Evolutionary conservation across 2,797 vertebrate species (phyloP).

Genomic region (Ceryle rudis): DNA sequence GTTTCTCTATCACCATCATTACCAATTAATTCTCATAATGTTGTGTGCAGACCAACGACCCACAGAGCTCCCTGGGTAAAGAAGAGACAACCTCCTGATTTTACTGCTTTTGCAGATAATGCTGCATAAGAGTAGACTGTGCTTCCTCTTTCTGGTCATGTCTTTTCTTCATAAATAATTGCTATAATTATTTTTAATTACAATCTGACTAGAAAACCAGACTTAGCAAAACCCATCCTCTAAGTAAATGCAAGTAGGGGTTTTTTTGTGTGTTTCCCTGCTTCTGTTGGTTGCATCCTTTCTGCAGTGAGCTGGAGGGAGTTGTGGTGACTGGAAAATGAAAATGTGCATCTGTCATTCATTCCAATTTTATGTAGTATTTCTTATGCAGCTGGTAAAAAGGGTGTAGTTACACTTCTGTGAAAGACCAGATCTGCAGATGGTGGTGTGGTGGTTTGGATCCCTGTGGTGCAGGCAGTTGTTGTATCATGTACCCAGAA

Average conservation of each 20-base stretch:
- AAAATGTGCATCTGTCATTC: rapidly evolving
- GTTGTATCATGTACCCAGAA: neutral
- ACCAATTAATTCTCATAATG: neutral
- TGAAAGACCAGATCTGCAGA: neutral
- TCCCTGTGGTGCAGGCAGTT: rapidly evolving
- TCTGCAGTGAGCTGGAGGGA: neutral
- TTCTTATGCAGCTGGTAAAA: neutral
- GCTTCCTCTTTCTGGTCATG: neutral
- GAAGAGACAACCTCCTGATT: neutral
- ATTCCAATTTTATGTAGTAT: neutral
- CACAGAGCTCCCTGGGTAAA: neutral
- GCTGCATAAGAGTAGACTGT: neutral
- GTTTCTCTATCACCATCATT: neutral
- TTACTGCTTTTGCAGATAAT: neutral
- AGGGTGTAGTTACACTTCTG: neutral
- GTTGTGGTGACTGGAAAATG: neutral
- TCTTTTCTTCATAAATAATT: neutral
- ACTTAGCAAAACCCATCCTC: neutral
- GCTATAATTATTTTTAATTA: neutral
- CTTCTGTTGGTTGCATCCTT: neutral
- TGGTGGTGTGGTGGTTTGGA: neutral
- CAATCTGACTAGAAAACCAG: neutral
- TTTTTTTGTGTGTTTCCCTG: neutral
- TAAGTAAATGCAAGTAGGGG: neutral
- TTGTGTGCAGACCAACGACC: neutral